These are phyloP conservation scores for Andricus curvator DNA, from an alignment of 2,888 invertebrate species.

Conservation along the genomic window DNA sequence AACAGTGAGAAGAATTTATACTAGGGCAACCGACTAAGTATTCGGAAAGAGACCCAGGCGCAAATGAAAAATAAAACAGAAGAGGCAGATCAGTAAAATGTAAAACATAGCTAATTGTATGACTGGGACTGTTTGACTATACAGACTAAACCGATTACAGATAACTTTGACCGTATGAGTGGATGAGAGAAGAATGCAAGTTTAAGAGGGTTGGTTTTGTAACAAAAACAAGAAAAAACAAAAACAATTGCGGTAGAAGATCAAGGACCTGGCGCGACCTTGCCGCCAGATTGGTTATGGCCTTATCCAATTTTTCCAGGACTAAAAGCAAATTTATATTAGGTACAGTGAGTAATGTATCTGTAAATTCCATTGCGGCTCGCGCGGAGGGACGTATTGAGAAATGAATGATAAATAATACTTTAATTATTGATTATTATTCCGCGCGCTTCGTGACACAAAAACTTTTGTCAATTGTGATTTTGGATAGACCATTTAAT, in stretches of 20 bases:
- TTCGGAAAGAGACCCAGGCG: conserved; percentile 55
- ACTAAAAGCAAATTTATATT: conserved; percentile 77
- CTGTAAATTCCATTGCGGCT: conserved; percentile 74
- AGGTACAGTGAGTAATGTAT: conserved; percentile 73
- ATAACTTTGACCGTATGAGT: conserved; percentile 25
- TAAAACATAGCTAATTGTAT: conserved; percentile 67
- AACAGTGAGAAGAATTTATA: conserved; percentile 53
- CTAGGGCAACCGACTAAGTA: conserved; percentile 53
- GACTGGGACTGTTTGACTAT: conserved; percentile 62
- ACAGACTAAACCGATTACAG: conserved; percentile 55
- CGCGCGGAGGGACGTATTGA: conserved; percentile 65
- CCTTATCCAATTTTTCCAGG: conserved; percentile 78
- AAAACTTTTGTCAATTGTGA: conserved; percentile 76
- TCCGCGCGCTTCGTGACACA: conserved; percentile 73
- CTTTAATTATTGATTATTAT: conserved; percentile 59
- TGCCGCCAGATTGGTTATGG: conserved; percentile 77
- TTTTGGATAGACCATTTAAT: conserved; percentile 73
- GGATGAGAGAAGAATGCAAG: conserved; percentile 55
- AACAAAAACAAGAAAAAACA: conserved; percentile 60
- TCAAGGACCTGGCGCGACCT: conserved; percentile 72
- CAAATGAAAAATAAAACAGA: conserved; percentile 51
- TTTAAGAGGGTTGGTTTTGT: conserved; percentile 70
- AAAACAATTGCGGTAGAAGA: conserved; percentile 51
- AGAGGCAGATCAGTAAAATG: conserved; percentile 62
- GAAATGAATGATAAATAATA: conserved; percentile 42